Conservation (phyloP, 2,888 invertebrate species). For the Endomychus coccineus region DNA sequence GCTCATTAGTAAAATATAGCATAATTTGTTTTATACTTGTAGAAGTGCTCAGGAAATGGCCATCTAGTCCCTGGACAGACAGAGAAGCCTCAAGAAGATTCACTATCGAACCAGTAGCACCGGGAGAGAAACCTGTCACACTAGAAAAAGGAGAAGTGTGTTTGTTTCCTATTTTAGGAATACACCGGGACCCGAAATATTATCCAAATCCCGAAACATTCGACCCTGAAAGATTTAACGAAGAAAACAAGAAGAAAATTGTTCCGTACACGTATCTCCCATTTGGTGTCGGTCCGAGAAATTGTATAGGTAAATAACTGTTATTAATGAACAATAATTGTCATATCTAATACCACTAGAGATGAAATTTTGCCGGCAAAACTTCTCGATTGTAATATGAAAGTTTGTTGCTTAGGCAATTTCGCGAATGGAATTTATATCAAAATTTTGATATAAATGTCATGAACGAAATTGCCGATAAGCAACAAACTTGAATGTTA, state of each 20-base stretch:
- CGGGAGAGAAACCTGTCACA: constrained; percentile 21
- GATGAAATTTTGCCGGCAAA: no score
- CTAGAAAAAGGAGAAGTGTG: constrained; percentile 22
- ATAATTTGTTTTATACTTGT: no score
- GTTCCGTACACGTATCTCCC: constrained; percentile 37
- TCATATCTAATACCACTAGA: no score
- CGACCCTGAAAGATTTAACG: constrained; percentile 39
- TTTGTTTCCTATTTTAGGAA: constrained; percentile 22
- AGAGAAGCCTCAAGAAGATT: constrained; percentile 24
- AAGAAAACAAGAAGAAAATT: constrained; percentile 48
- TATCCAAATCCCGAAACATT: constrained; percentile 30
- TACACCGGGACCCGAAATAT: constrained; percentile 28
- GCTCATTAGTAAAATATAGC: no score
- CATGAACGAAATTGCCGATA: no score
- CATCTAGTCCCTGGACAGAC: constrained; percentile 21
- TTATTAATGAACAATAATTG: no score
- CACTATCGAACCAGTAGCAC: constrained; percentile 20
- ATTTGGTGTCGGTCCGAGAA: constrained; percentile 50
- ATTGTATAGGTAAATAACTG: constrained; percentile 48
- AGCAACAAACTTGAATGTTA: no score
- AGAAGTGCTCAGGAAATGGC: constrained; percentile 28
- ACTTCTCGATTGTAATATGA: no score
- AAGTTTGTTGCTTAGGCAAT: no score
- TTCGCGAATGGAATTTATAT: no score
- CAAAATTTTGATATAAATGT: no score